These are phyloP conservation scores for Geococcyx californianus DNA, from an alignment of 2,113 vertebrate genomes.

Conservation along the genomic window DNA sequence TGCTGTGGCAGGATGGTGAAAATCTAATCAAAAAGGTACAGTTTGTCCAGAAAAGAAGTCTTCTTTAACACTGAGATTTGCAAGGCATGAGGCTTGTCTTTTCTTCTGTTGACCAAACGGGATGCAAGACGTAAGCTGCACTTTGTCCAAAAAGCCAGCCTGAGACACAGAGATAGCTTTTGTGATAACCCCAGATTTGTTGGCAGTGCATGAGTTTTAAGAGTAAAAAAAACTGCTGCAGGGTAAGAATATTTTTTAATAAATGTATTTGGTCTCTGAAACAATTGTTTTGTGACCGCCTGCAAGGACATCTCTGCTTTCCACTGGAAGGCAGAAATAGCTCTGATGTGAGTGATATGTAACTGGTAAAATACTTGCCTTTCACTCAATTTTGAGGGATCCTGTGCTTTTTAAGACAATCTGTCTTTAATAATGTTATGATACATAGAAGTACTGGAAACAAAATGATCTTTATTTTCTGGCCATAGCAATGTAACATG, in stretches of 20 bases:
- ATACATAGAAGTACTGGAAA: neutral
- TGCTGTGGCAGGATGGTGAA: neutral
- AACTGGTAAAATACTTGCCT: neutral
- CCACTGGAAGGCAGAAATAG: neutral
- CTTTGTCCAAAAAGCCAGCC: neutral
- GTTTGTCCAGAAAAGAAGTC: neutral
- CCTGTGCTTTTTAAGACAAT: neutral
- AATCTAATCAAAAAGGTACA: neutral
- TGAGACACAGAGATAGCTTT: neutral
- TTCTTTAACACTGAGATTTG: neutral
- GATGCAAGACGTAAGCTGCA: neutral
- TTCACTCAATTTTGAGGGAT: neutral
- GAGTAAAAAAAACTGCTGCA: neutral
- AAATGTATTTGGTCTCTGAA: neutral
- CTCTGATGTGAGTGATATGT: neutral
- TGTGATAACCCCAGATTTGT: neutral
- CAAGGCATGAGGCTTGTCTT: neutral
- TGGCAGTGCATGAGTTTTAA: neutral
- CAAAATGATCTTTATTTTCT: constrained; percentile 10
- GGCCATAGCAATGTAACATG: neutral
- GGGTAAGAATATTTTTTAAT: neutral
- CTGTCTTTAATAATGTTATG: constrained; percentile 4
- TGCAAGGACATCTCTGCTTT: neutral
- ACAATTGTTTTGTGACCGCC: neutral
- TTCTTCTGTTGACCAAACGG: neutral